Conservation (phyloP, 1,140 invertebrate species). For the Pogonomyrmex barbatus region DNA sequence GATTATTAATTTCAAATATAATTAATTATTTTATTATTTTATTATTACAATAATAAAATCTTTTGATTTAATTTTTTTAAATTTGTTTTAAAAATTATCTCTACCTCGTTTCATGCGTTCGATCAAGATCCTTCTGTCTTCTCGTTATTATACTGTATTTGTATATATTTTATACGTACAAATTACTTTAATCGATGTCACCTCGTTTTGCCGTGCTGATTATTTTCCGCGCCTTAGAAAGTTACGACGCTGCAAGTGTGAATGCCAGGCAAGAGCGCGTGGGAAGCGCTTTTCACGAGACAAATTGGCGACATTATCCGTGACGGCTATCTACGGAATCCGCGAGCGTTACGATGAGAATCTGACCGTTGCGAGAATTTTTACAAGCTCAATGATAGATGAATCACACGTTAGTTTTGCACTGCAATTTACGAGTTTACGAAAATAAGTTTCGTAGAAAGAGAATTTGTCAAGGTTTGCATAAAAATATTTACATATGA, state of each 20-base stretch:
- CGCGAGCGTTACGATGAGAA: constrained; percentile 52
- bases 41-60: constrained; percentile 13
- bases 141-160: neutral
- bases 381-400: constrained; percentile 41
- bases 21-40: neutral
- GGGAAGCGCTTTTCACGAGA: constrained; percentile 67
- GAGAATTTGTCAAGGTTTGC: neutral
- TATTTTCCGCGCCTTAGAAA: constrained; percentile 30
- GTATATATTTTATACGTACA: neutral
- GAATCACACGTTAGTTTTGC: neutral
- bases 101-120: neutral
- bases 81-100: neutral
- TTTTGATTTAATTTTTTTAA: neutral
- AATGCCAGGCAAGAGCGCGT: constrained; percentile 60
- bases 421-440: neutral
- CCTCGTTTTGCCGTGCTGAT: neutral
- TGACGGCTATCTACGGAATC: constrained; percentile 63
- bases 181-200: constrained; percentile 3
- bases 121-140: neutral
- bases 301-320: constrained; percentile 73
- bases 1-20: neutral
- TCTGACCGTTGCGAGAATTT: constrained; percentile 28
- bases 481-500: neutral
- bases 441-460: neutral
- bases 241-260: constrained; percentile 10